Conservation (phyloP, 1,140 invertebrate genomes). For the Lepidurus packardi region DNA sequence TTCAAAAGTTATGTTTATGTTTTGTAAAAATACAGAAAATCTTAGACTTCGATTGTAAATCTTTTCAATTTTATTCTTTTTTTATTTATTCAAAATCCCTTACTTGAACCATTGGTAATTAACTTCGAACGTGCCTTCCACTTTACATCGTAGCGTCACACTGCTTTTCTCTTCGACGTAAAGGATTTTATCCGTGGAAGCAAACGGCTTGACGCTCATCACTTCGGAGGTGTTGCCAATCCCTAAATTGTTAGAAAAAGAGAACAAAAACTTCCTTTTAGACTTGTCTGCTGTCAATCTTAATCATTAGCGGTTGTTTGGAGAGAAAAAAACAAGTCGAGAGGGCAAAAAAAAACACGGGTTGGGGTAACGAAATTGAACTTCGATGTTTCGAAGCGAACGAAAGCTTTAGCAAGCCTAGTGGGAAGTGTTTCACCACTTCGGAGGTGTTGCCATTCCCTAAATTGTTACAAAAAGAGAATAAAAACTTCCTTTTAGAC, state of each 20-base stretch:
- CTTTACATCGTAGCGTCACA: constrained; percentile 26
- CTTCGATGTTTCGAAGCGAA: too few relatives aligned
- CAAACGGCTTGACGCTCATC: neutral
- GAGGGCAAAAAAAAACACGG: neutral
- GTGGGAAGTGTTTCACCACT: neutral
- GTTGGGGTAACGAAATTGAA: too few relatives aligned
- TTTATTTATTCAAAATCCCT: too few relatives aligned
- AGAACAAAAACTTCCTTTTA: neutral
- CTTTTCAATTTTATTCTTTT: too few relatives aligned
- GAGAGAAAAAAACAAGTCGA: neutral
- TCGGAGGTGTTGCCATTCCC: neutral
- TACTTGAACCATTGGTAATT: constrained; percentile 34
- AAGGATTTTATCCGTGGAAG: neutral
- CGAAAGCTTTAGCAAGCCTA: too few relatives aligned
- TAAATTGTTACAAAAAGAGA: neutral
- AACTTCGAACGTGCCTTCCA: constrained; percentile 28
- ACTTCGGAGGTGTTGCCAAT: neutral
- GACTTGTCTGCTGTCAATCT: neutral
- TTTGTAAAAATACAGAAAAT: neutral
- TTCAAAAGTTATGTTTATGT: constrained; percentile 10
- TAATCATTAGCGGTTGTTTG: neutral
- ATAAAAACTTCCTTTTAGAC: neutral
- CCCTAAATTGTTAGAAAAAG: neutral
- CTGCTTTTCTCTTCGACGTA: neutral
- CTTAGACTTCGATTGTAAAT: too few relatives aligned